phyloP scores from a whole-genome alignment of 2,888 invertebrate genomes.

The Pyrrhosoma nymphula region DNA sequence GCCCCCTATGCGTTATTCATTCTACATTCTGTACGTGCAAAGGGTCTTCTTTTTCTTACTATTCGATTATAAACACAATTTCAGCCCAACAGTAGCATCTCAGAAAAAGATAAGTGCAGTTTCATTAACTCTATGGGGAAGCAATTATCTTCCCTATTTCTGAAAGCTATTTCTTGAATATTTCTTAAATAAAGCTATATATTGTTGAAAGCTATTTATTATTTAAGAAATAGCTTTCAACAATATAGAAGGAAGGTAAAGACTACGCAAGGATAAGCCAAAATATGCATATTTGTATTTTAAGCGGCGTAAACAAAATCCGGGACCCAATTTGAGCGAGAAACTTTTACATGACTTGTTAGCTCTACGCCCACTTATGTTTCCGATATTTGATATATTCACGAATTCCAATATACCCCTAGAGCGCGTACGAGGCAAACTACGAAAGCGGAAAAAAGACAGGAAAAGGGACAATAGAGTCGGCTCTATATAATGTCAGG shows the following conservation, averaged over 20 bases:
- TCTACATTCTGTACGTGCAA: too few relatives aligned
- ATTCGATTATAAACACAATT: too few relatives aligned
- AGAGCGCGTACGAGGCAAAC: neutral
- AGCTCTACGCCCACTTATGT: neutral
- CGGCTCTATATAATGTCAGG: neutral
- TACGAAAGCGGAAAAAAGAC: neutral
- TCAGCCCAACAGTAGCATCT: too few relatives aligned
- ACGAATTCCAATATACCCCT: neutral
- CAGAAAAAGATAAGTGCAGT: too few relatives aligned
- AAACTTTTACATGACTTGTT: neutral
- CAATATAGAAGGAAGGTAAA: too few relatives aligned
- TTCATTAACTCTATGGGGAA: too few relatives aligned
- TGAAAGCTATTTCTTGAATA: too few relatives aligned
- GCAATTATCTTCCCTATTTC: neutral
- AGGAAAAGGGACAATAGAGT: neutral
- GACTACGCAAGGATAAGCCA: neutral
- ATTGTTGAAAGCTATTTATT: too few relatives aligned
- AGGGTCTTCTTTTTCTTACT: too few relatives aligned
- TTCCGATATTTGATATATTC: neutral
- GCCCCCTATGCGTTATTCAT: too few relatives aligned
- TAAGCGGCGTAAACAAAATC: neutral
- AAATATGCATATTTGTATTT: neutral
- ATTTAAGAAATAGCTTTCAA: neutral
- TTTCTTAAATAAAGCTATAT: too few relatives aligned
- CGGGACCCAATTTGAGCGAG: neutral